Evolutionary conservation across 2,113 vertebrate genomes (phyloP).

Genomic region (Pyrgilauda ruficollis): DNA sequence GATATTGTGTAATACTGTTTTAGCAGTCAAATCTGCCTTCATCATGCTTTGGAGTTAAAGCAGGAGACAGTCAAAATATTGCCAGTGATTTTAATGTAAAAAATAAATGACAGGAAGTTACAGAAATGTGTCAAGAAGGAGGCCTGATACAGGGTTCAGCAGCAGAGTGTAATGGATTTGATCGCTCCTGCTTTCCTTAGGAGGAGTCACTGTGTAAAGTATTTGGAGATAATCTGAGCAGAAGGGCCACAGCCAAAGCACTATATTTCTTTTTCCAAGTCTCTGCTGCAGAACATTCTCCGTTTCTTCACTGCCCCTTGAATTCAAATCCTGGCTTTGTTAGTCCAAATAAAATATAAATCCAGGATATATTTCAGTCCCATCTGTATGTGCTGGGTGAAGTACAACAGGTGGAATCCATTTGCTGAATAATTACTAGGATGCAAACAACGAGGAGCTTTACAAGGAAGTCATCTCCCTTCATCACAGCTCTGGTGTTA

Average conservation of each 20-base stretch:
- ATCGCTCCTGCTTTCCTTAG: neutral
- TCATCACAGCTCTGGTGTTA: conserved; percentile 31
- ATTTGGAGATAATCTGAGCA: conserved; percentile 44
- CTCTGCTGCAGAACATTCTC: conserved; percentile 40
- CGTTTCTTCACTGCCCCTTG: conserved; percentile 24
- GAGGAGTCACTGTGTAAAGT: conserved; percentile 18
- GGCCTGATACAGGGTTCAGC: conserved; percentile 31
- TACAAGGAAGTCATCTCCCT: conserved; percentile 41
- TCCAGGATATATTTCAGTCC: neutral
- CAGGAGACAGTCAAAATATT: conserved; percentile 10
- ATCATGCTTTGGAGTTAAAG: neutral
- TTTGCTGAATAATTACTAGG: conserved; percentile 45
- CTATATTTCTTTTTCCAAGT: conserved; percentile 43
- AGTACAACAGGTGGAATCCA: conserved; percentile 36
- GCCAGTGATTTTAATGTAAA: conserved; percentile 16
- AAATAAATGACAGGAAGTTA: conserved; percentile 38
- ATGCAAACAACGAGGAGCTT: neutral
- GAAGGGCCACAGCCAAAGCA: neutral
- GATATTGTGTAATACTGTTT: neutral
- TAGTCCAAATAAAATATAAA: conserved; percentile 44
- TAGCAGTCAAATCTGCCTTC: conserved; percentile 6
- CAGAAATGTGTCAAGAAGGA: conserved; percentile 35
- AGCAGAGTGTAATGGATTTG: neutral
- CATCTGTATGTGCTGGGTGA: conserved; percentile 37
- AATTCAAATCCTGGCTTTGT: conserved; percentile 54